phyloP scores from a whole-genome alignment of 2,888 invertebrate genomes.

The Xestoiulus laeticollis region DNA sequence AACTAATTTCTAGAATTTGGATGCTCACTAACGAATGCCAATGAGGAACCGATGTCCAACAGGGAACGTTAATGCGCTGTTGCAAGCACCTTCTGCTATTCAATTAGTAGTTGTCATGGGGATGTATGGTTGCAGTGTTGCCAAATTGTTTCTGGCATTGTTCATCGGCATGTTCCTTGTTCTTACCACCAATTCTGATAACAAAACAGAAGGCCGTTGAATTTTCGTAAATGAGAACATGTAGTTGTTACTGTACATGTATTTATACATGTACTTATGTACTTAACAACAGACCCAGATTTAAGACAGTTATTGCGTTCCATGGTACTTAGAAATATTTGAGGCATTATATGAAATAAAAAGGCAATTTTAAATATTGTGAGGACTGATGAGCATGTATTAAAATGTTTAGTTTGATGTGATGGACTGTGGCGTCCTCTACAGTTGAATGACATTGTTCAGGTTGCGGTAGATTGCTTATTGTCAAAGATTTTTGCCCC shows the following conservation, averaged over 20 bases:
- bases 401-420: background rate
- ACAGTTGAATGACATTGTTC: background rate
- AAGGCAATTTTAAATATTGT: too few species aligned
- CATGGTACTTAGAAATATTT: too few species aligned
- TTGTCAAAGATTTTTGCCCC: constrained; percentile 20
- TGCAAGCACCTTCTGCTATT: background rate
- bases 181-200: background rate
- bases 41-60: background rate
- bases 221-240: background rate
- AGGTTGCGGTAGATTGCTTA: background rate
- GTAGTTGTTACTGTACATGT: background rate
- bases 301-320: too few species aligned
- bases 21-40: constrained; percentile 25
- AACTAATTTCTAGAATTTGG: constrained; percentile 34
- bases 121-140: constrained; percentile 2
- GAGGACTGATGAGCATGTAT: background rate
- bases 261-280: background rate
- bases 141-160: constrained; percentile 8
- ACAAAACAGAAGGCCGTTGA: background rate
- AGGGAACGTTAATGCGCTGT: background rate
- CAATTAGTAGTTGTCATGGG: constrained; percentile 39
- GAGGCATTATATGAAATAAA: too few species aligned
- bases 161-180: background rate
- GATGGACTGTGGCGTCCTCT: background rate
- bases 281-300: background rate